A percentile compares a stretch with the other conserved stretches of the same genome.
Evolutionary conservation across 2,888 invertebrate genomes (phyloP).

Genomic region (Noctua pronuba): DNA sequence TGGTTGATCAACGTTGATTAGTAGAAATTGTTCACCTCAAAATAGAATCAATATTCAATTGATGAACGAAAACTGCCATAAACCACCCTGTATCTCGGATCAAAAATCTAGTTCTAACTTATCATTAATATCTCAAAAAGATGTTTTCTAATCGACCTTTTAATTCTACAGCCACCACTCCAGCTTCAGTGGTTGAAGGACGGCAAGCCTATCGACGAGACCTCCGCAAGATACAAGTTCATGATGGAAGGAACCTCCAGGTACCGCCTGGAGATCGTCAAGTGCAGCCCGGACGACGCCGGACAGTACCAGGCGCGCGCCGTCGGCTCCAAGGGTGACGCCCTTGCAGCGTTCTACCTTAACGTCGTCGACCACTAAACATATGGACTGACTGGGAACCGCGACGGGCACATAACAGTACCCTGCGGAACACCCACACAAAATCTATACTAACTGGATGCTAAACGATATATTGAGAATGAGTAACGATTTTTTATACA

Average conservation of each 20-base stretch:
- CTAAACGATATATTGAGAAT: slow-evolving; percentile 78
- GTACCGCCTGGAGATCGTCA: slow-evolving; percentile 94
- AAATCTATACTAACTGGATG: slow-evolving; percentile 70
- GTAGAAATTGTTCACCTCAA: not conserved
- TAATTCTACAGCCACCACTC: slow-evolving; percentile 88
- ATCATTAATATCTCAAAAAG: not conserved
- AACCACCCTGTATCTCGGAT: not conserved
- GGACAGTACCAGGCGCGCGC: slow-evolving; percentile 97
- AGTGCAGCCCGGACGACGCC: slow-evolving; percentile 94
- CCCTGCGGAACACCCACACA: slow-evolving; percentile 77
- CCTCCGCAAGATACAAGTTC: slow-evolving; percentile 94
- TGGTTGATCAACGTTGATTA: too few relatives aligned
- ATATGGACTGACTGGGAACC: slow-evolving; percentile 75
- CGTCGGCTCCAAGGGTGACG: slow-evolving; percentile 96
- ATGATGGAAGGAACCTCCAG: slow-evolving; percentile 95
- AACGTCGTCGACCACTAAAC: slow-evolving; percentile 92
- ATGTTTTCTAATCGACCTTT: slow-evolving; percentile 6
- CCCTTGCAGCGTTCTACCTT: slow-evolving; percentile 95
- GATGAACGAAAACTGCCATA: not conserved
- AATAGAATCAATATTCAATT: not conserved
- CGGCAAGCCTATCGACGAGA: slow-evolving; percentile 96
- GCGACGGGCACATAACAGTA: slow-evolving; percentile 71
- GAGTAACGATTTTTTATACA: slow-evolving; percentile 86
- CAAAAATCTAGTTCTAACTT: not conserved
- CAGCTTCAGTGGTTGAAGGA: slow-evolving; percentile 97